These are phyloP conservation scores for Rhadinocentrus ornatus DNA, from an alignment of 2,797 vertebrate genomes.

Conservation along the genomic window DNA sequence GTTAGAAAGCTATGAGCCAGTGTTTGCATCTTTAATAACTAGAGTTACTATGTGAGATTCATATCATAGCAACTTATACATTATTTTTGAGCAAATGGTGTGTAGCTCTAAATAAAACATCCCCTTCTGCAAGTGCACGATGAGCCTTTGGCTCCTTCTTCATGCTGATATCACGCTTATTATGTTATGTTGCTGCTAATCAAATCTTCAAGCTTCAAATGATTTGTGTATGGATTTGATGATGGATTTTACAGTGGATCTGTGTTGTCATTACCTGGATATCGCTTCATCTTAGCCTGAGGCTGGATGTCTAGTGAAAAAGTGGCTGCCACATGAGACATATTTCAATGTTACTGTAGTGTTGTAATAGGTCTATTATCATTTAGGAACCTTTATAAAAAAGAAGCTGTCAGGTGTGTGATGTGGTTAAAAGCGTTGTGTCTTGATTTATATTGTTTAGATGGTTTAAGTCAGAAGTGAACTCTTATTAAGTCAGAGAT, in stretches of 20 bases:
- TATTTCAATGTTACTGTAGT: constrained; percentile 60
- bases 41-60: constrained; percentile 43
- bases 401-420: not conserved
- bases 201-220: constrained; percentile 15
- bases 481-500: not conserved
- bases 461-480: not conserved
- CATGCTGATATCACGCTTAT: constrained; percentile 1
- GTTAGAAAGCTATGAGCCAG: constrained; percentile 15
- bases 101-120: constrained; percentile 61
- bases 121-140: constrained; percentile 11
- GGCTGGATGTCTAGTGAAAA: constrained; percentile 16
- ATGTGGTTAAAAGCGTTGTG: not conserved
- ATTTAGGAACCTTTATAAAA: constrained; percentile 9
- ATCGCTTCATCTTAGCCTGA: constrained; percentile 38
- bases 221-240: constrained; percentile 32
- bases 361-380: constrained; percentile 27
- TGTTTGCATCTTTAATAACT: constrained; percentile 39
- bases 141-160: constrained; percentile 19
- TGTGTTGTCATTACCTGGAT: constrained; percentile 39
- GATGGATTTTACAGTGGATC: constrained; percentile 49
- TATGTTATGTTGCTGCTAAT: constrained; percentile 39
- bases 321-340: constrained; percentile 6
- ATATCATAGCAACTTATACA: constrained; percentile 31
- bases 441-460: not conserved
- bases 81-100: constrained; percentile 28